Base-by-base conservation (phyloP, 2,113 vertebrate species). In the Quiscalus mexicanus region DNA sequence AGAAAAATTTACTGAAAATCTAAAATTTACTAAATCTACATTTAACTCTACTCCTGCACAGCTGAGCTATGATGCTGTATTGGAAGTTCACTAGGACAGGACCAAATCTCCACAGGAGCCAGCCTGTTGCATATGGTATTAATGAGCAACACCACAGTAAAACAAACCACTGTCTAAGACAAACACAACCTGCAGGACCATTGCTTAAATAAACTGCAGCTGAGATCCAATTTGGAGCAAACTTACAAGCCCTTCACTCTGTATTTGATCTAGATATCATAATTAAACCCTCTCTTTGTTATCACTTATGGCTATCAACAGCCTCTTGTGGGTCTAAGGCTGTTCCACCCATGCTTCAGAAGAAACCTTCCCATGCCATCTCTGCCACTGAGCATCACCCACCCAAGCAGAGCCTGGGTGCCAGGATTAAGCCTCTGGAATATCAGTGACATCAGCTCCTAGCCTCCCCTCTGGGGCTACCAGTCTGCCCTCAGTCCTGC, bases 161-260 rank as follows among this genome's bases (percentile, higher is more conserved):
- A 86, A 84, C 33, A 89, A 95, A 63, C 33, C 25, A 1, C 67
- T 70, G 39, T 69, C 60, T 62, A 70, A 93, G 64, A 70, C 64
- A 93, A 95, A 95, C 70, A 90, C 62, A 89, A 76, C 64, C 71
- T 67, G 42, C 30, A 87, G 63, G 50, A 93, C 44, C 30, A 74
- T 23, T 93, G 64, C 56, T 95, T 70, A 95, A 93, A 89, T n/a
- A 81, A 74, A 77, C 47, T 30, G 6, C 6, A 92, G 35, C 33
- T 63, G 56, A 41, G 56, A 74, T 77, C 14, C 39, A 55, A 11
- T 39, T 71, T 74, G 53, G 59, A 92, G 52, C 31, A 83, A 90
- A 74, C 50, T 58, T 93, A 59, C 10, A 93, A 70, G 24, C 7
- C 21, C 50, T 83, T 58, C 35, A 58, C 70, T 90, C 67, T 67